Evolutionary conservation across 2,797 vertebrate genomes (phyloP), one percentile per base, ranked within the genome.

Genomic region (Phataginus tricuspis): DNA sequence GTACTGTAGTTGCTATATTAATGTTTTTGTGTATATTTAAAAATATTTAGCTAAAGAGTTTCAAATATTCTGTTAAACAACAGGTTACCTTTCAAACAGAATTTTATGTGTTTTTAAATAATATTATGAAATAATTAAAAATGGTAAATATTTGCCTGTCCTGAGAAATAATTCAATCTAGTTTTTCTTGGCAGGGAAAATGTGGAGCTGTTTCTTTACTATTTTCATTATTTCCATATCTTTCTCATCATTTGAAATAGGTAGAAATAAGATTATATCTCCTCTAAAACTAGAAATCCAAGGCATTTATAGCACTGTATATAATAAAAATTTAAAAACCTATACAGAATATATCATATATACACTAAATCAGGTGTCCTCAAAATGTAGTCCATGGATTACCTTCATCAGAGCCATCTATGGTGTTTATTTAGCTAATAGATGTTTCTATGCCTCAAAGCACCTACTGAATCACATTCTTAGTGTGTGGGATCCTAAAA

Each of bases 11-110:
- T 79, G 63, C 4, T 86, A 42, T 83, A 63, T 86, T 91, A 68
- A 78, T 74, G n/a, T 64, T 94, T 87, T 74, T 94, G 7, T 39
- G 19, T 8, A 45, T 59, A 87, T 94, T 90, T 97, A 82, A 31
- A 92, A 93, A 93, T 93, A 85, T 29, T 95, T 92, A 25, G 34
- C 27, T 90, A 88, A 64, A 95, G 63, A 59, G 8, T 55, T 83
- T 91, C 37, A 88, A 86, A 72, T 39, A 72, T 63, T 96, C 8
- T 85, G 15, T 92, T 72, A 53, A 42, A 87, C 4, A 61, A 59
- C 25, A 77, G 42, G 53, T 84, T 66, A 64, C 51, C 16, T 68
- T 49, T 77, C 25, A 69, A 80, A 29, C 6, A 68, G 53, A 86
- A 34, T 84, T 90, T 64, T 57, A 74, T 59, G 4, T 61, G 16